These are phyloP conservation scores for Notolepis coatsorum DNA, from an alignment of 2,797 vertebrate genomes.

Conservation along the genomic window DNA sequence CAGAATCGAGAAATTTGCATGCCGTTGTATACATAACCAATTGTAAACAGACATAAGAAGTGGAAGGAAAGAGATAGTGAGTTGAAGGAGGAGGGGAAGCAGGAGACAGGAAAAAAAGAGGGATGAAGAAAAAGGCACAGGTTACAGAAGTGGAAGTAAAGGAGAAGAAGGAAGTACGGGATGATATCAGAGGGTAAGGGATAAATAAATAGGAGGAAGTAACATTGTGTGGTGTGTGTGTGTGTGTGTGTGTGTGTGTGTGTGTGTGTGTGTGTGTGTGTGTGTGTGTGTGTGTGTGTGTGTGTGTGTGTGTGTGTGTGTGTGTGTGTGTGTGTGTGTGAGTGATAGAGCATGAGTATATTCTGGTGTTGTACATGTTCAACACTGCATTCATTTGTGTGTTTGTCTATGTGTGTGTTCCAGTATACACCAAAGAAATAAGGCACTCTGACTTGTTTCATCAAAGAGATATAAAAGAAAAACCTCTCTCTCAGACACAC, in stretches of 20 bases:
- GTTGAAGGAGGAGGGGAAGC: neutral
- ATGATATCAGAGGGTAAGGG: neutral
- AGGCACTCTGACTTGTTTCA: constrained; percentile 29
- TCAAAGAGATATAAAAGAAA: constrained; percentile 36
- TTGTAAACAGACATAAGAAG: neutral
- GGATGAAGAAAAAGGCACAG: constrained; percentile 1
- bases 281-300: too few relatives aligned
- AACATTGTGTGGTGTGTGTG: neutral
- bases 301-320: too few relatives aligned
- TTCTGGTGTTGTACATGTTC: too few relatives aligned
- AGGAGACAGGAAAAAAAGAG: neutral
- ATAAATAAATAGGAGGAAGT: neutral
- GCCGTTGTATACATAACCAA: too few relatives aligned
- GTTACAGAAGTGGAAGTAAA: constrained; percentile 2
- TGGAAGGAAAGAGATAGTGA: too few relatives aligned
- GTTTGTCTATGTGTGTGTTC: neutral
- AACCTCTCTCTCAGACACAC: constrained; percentile 10
- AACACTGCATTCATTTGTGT: too few relatives aligned
- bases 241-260: neutral
- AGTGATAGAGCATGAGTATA: too few relatives aligned
- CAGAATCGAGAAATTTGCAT: too few relatives aligned
- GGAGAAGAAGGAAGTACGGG: too few relatives aligned
- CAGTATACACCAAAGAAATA: neutral
- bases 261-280: too few relatives aligned
- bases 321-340: too few relatives aligned